Evolutionary conservation across 2,797 vertebrate genomes (phyloP).

Genomic region (Bovichtus variegatus): DNA sequence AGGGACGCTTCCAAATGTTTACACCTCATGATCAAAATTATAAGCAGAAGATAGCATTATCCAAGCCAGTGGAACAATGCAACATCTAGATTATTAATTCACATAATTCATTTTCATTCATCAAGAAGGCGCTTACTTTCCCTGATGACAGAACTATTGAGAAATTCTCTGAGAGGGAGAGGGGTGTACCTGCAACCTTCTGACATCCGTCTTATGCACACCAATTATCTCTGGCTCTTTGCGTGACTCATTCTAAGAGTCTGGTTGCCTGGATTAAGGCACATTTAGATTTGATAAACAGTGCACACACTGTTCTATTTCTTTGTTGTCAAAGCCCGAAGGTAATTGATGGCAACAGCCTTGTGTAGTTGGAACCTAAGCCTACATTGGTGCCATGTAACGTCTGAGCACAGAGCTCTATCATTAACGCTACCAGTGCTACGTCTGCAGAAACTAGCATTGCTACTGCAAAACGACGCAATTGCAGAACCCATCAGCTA

Average conservation of each 20-base stretch:
- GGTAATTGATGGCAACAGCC: constrained; percentile 14
- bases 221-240: constrained; percentile 60
- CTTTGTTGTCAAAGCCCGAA: constrained; percentile 10
- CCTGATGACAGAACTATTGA: constrained; percentile 73
- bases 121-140: constrained; percentile 84
- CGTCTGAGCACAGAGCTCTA: no score
- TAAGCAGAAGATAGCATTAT: constrained; percentile 87
- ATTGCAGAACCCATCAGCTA: no score
- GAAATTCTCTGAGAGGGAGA: constrained; percentile 61
- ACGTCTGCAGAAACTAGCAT: no score
- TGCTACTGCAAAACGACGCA: no score
- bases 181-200: constrained; percentile 65
- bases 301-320: constrained; percentile 15
- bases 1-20: constrained; percentile 85
- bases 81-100: constrained; percentile 85
- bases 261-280: constrained; percentile 54
- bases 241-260: constrained; percentile 61
- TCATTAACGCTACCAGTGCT: no score
- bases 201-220: constrained; percentile 55
- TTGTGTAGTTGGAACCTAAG: not conserved
- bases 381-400: no score
- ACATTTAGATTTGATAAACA: constrained; percentile 41
- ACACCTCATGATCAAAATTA: constrained; percentile 89
- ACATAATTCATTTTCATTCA: constrained; percentile 90
- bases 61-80: constrained; percentile 81